Percentiles rank a stretch among this genome's conserved stretches.
phyloP scores from a whole-genome alignment of 2,113 vertebrate genomes.

The Salvator merianae region DNA sequence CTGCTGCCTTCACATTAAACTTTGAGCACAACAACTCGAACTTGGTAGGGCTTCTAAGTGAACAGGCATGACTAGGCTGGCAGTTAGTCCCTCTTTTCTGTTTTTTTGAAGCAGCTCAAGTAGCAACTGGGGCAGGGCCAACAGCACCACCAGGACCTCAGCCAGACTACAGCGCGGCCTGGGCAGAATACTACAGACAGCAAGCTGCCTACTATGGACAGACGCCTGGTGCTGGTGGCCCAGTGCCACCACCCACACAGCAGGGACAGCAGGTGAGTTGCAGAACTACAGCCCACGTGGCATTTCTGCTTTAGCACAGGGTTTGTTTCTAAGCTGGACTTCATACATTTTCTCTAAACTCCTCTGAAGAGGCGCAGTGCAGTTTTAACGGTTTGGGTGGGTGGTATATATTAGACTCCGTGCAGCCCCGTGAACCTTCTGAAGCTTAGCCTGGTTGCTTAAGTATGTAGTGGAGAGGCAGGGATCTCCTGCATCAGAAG shows the following conservation, averaged over 20 bases:
- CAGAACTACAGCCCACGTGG: not conserved
- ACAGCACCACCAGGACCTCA: constrained; percentile 74
- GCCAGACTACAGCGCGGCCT: constrained; percentile 91
- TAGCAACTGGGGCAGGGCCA: constrained; percentile 70
- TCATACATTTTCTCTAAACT: not conserved
- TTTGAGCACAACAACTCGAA: not conserved
- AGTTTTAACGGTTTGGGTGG: not conserved
- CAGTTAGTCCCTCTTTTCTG: not conserved
- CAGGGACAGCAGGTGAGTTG: constrained; percentile 87
- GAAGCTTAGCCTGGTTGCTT: not conserved
- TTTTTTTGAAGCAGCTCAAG: constrained; percentile 64
- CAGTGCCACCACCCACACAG: constrained; percentile 82
- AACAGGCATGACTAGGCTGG: not conserved
- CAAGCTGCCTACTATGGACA: constrained; percentile 91
- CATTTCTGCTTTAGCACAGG: not conserved
- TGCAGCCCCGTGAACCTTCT: not conserved
- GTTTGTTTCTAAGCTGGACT: not conserved
- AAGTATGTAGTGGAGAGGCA: not conserved
- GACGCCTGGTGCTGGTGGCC: constrained; percentile 78
- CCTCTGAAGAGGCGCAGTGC: not conserved
- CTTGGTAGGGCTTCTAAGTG: not conserved
- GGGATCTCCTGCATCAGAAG: not conserved
- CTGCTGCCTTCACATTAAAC: not conserved
- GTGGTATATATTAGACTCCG: not conserved
- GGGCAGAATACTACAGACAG: constrained; percentile 94